Base-by-base conservation (phyloP, 1,140 invertebrate genomes). In the Antheraea mylitta region DNA sequence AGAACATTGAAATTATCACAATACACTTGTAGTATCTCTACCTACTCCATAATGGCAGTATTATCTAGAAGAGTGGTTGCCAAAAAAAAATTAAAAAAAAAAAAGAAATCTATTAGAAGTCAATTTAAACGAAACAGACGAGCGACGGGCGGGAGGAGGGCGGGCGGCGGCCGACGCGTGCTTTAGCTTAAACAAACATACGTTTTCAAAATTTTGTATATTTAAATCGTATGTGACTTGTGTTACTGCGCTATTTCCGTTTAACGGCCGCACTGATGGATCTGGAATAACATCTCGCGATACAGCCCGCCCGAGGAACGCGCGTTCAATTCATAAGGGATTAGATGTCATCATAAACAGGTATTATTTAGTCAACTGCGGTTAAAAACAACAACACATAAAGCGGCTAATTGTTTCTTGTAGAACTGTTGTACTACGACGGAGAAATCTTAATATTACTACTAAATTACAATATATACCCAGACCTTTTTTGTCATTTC, bases 261-360 rank as follows among this genome's bases (percentile, higher is more conserved):
- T 86, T 89, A 89, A 91, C 87, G 81, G 84, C 87, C 85, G 77
- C 77, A 73, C 84, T 87, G 87, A 88, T 82, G 84, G 84, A 85
- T 86, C 84, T 90, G 83, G 85, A 91, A 91, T 91, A 90, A 91
- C 89, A 91, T 80, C 81, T 85, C 82, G 75, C 77, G 72, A 84
- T 85, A 81, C 73, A 65, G 81, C 76, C 79, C 75, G 81, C 84
- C 80, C 82, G 81, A 80, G 81, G 83, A 87, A 86, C 84, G 80
- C 78, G 66, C 85, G 89, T 89, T 89, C 88, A 74, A 89, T 91
- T 90, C 85, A 91, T 90, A 88, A 78, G 87, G 89, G 89, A 91
- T 91, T 89, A 87, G 88, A 82, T 91, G 88, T 92, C 90, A 89
- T 90, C 90, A 90, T 92, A 92, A 92, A 92, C 86, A 90, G 83